phyloP scores from a whole-genome alignment of 2,888 invertebrate species.

The Ernsta delagoae region DNA sequence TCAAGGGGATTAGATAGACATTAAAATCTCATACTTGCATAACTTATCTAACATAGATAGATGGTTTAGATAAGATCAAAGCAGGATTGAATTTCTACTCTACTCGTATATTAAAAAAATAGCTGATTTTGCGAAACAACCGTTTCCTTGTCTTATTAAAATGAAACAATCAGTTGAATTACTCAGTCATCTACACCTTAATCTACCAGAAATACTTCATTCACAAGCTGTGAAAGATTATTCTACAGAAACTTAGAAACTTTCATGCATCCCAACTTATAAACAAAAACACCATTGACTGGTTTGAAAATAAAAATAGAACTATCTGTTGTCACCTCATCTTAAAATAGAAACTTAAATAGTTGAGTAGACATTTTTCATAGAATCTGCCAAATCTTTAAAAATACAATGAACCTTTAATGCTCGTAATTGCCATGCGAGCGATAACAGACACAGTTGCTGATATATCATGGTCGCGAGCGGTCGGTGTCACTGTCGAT shows the following conservation, averaged over 20 bases:
- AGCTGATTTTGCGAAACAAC: too few species aligned
- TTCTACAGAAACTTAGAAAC: too few species aligned
- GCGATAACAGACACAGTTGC: background rate
- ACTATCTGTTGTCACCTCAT: background rate
- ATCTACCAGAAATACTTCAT: too few species aligned
- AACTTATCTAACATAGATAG: too few species aligned
- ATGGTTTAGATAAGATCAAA: too few species aligned
- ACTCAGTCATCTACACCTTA: too few species aligned
- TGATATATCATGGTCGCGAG: slow-evolving; percentile 18
- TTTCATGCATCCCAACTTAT: background rate
- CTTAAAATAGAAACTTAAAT: background rate
- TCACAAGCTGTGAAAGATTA: too few species aligned
- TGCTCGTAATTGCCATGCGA: background rate
- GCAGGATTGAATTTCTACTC: too few species aligned
- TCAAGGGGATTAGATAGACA: background rate
- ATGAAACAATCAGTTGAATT: too few species aligned
- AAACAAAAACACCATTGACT: background rate
- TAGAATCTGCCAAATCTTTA: slow-evolving; percentile 2
- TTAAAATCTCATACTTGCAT: too few species aligned
- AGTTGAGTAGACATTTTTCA: background rate
- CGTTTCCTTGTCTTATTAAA: too few species aligned
- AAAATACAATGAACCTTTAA: background rate
- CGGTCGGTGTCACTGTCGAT: slow-evolving; percentile 39
- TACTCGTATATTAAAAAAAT: too few species aligned
- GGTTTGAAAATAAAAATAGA: background rate